These are phyloP conservation scores for Gastrophysa polygoni DNA, from an alignment of 2,888 invertebrate genomes.

Conservation along the genomic window DNA sequence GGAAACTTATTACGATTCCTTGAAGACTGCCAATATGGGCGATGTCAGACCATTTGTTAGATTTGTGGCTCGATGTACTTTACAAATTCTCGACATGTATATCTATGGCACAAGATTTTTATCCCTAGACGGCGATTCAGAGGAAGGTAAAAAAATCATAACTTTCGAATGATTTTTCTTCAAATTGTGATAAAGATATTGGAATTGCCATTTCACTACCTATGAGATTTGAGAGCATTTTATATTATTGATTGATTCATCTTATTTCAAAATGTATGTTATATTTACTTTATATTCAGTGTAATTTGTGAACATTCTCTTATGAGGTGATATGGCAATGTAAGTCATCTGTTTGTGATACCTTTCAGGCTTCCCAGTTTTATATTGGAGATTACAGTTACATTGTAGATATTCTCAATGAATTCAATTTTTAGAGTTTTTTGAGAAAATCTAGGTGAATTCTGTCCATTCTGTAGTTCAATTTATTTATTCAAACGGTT, in stretches of 20 bases:
- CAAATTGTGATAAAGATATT: neutral
- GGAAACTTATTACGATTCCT: slow-evolving; percentile 84
- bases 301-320: neutral
- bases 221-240: neutral
- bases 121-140: slow-evolving; percentile 39
- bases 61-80: slow-evolving; percentile 91
- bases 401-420: no score
- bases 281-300: no score
- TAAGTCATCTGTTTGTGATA: neutral
- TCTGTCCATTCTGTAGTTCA: neutral
- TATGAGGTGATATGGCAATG: neutral
- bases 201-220: neutral
- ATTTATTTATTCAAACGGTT: neutral
- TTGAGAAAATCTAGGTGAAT: neutral
- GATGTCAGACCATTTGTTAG: slow-evolving; percentile 95
- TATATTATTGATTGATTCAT: neutral
- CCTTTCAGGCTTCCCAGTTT: neutral
- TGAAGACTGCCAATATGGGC: slow-evolving; percentile 91
- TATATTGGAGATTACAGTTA: neutral
- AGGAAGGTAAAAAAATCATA: slow-evolving; percentile 37
- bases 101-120: slow-evolving; percentile 46
- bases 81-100: slow-evolving; percentile 51
- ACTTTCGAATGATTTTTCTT: slow-evolving; percentile 22
- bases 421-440: no score
- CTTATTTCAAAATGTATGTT: neutral